Base-by-base conservation (phyloP, 1,140 invertebrate genomes). In the Pseudomyrmex gracilis region DNA sequence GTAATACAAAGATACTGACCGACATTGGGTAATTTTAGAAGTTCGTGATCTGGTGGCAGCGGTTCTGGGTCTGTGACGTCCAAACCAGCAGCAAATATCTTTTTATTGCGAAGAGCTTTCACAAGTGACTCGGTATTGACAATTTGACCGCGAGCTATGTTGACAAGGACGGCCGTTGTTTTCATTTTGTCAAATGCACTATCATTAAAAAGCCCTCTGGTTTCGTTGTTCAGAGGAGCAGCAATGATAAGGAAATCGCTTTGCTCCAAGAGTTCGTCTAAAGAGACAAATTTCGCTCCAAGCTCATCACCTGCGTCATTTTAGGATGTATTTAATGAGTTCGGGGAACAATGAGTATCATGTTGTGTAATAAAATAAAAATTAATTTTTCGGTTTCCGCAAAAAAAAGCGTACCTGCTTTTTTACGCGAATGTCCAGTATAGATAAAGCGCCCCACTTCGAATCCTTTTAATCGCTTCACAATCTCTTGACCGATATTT, bases 1-100 rank as follows among this genome's bases (percentile, higher is more conserved):
- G 3, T 3, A 51, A 73, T 22, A 74, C 8, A 61, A 83, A 67
- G 55, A 83, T 86, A 93, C 95, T 94, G 88, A 97, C 97, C 96
- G 89, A 97, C 98, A 93, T 98, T 98, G 2, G 96, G 95, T 24
- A 99, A 90, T 73, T 95, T 95, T 1, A 98, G 93, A 2, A 99
- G 94, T 34, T 96, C 96, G 93, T 98, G 96, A 91, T 97, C 95
- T 0, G 95, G 92, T 0, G 98, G 97, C 34, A 99, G 90, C 2
- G 98, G 98, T 94, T 99, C 98, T 0, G 98, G 98, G 4, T 96
- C 96, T 61, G 96, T 98, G 1, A 99, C 98, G 93, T 99, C 98
- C 1, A 99, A 94, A 1, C 98, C 98, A 0, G 98, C 98, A 0
- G 97, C 97, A 90, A 96, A 96, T 86, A 99, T 98, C 83, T 95